Evolutionary conservation across 2,113 vertebrate genomes (phyloP).

Genomic region (Pseudopipra pipra): DNA sequence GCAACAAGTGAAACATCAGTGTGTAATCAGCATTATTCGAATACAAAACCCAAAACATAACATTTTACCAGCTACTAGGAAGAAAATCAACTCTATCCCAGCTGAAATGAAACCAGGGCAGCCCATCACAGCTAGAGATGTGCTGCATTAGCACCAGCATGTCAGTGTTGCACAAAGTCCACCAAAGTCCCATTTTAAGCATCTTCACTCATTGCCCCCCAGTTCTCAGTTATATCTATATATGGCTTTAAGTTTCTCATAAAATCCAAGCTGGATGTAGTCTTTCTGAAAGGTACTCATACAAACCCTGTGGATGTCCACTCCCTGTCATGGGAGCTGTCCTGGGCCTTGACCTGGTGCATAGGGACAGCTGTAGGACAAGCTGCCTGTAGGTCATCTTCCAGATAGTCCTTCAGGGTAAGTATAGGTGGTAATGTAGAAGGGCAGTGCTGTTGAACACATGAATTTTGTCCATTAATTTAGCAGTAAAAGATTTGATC

Average conservation of each 20-base stretch:
- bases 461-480: not conserved
- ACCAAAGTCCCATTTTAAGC: not conserved
- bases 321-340: not conserved
- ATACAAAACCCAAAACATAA: not conserved
- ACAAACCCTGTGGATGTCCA: not conserved
- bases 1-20: not conserved
- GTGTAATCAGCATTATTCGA: not conserved
- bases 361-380: not conserved
- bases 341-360: not conserved
- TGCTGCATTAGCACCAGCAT: not conserved
- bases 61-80: not conserved
- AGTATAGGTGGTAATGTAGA: rapidly evolving
- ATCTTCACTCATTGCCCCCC: not conserved
- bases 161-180: rapidly evolving
- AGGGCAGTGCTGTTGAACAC: not conserved
- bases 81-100: not conserved
- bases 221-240: not conserved
- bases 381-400: not conserved
- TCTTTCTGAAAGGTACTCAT: not conserved
- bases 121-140: not conserved
- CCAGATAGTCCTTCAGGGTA: not conserved
- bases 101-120: not conserved
- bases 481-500: not conserved
- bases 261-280: not conserved
- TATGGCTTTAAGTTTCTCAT: not conserved